Base-by-base conservation (phyloP, 2,113 vertebrate species). In the Pollimyrus isidori region DNA sequence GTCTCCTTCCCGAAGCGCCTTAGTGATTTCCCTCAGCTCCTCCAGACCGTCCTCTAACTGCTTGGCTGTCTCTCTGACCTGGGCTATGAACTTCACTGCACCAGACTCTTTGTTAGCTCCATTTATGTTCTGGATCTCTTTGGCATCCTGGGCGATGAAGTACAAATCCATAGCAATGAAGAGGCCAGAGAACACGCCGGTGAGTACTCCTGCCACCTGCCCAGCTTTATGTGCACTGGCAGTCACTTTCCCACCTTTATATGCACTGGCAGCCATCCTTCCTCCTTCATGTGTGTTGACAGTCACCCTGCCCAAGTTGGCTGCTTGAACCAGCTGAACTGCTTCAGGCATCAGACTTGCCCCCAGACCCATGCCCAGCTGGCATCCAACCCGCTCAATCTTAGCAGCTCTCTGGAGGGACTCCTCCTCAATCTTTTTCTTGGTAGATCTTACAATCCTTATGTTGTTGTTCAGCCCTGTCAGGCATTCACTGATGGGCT, bases 141-240 rank as follows among this genome's bases (percentile, higher is more conserved):
- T 93, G 15, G 92, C 88, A 80, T 93, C 91, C 80, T 91, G 88
- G n/a, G 89, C 84, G 76, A 94, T 88, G 35, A 91, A 89, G 15
- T n/a, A 90, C 6, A 92, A 1, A 11, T 94, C 92, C 1, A 91
- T 30, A 30, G 90, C 89, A 17, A 92, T 7, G 42, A 92, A 91
- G 1, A 92, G 53, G 1, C 23, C 85, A 10, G 90, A 49, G 3
- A 92, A 52, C 4, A 89, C 65, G 2, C 84, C 89, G 0, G 90
- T 90, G 10, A 85, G 88, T 4, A 84, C 52, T 65, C n/a, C 65
- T 85, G 52, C 90, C 4, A 83, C 82, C 11, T 89, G 48, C 15
- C 87, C 35, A 0, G 4, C 87, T 23, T 87, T 23, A 56, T 23
- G 6, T 56, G 53, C 21, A 0, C 15, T 52, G 0, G 3, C 50